Percentiles rank a stretch among this genome's conserved stretches.
Conservation (phyloP, 2,797 vertebrate genomes). For the Pseudomugil tenellus region DNA sequence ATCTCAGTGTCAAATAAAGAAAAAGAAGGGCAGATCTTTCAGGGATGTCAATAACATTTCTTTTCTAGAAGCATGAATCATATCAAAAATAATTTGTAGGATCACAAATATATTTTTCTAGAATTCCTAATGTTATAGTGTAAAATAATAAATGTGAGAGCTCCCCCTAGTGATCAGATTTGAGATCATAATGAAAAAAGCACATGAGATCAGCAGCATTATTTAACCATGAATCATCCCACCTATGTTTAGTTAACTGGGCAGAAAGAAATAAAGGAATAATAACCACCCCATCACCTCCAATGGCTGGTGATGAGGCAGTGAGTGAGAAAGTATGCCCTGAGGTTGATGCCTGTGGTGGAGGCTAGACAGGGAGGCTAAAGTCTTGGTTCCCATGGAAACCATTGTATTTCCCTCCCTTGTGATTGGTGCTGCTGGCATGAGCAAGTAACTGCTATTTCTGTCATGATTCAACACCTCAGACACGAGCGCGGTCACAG, state of each 20-base stretch:
- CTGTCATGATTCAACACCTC: slow-evolving; percentile 82
- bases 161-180: slow-evolving; percentile 65
- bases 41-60: background rate
- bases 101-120: background rate
- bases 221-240: slow-evolving; percentile 31
- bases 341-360: slow-evolving; percentile 19
- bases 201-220: slow-evolving; percentile 15
- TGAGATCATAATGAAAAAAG: slow-evolving; percentile 19
- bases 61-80: background rate
- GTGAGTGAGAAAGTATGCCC: slow-evolving; percentile 2
- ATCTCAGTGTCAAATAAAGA: background rate
- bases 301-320: background rate
- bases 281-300: background rate
- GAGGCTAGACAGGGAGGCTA: slow-evolving; percentile 59
- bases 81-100: background rate
- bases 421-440: slow-evolving; percentile 80
- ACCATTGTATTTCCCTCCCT: slow-evolving; percentile 81
- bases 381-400: slow-evolving; percentile 80
- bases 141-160: slow-evolving; percentile 57
- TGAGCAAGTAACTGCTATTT: slow-evolving; percentile 84
- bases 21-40: background rate
- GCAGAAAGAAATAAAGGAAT: slow-evolving; percentile 2
- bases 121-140: background rate
- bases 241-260: slow-evolving; percentile 21
- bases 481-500: slow-evolving; percentile 72